Base-by-base conservation (phyloP, 2,888 invertebrate species). In the Exocentrus adspersus region DNA sequence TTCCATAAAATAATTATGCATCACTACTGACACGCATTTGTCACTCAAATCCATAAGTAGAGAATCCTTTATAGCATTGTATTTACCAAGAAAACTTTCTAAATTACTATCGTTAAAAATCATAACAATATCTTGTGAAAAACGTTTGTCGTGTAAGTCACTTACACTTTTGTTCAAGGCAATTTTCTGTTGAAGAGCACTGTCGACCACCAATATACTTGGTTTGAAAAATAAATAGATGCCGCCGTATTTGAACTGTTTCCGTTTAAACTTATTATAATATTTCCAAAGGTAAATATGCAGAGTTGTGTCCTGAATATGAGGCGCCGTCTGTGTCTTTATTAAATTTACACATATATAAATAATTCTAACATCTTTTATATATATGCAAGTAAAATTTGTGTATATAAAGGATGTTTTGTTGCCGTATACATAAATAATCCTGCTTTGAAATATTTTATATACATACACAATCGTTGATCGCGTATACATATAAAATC, bases 151-250 rank as follows among this genome's bases (percentile, higher is more conserved):
- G 12, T 21, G 58, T 14, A 58, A 37, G 48, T 53, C 56, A n/a
- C 16, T 32, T 6, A 54, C 21, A 12, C 20, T 28, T 42, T 54
- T 64, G 12, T 66, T 62, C 12, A 58, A 50, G 21, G 64, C 50
- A 46, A 70, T 32, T 24, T 45, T 52, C n/a, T 61, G 32, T 2
- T 64, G 63, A 30, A 69, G 42, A 17, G 28, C 9, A 1, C 46
- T 41, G 28, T 73, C 69, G 6, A 70, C 64, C 3, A 72, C 17
- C 7, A 76, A 28, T 19, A 75, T 51, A 9, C 65, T 64, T 9
- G 76, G 76, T 53, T 69, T 72, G 2, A 71, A 52, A 59, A 75
- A 73, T 21, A 76, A 46, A 62, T 67, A 76, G 30, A 76, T 66
- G 6, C 76, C 76, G 6, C 72, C 76, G 52, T 63, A 68, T 41